Percentiles rank a stretch among this genome's conserved stretches.
These are phyloP conservation scores for Archips crataeganus DNA, from an alignment of 2,888 invertebrate genomes.

Conservation along the genomic window DNA sequence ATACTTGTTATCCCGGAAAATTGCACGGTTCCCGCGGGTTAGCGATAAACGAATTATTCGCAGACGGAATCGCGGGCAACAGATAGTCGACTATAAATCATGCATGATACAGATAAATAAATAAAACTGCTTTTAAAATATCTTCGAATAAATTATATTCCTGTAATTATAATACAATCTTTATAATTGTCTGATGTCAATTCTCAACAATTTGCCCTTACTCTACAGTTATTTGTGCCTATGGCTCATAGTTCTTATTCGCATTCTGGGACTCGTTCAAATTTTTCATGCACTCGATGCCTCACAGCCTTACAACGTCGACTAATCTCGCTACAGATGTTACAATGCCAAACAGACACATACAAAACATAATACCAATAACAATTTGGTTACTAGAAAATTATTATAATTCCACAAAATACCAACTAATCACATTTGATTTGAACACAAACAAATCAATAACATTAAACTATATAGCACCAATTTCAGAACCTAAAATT, in stretches of 20 bases:
- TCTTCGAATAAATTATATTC: slow-evolving; percentile 83
- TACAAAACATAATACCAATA: slow-evolving; percentile 33
- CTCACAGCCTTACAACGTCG: slow-evolving; percentile 59
- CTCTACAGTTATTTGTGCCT: slow-evolving; percentile 76
- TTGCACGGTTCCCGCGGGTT: too few species aligned
- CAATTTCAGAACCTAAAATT: slow-evolving; percentile 66
- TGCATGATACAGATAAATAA: slow-evolving; percentile 38
- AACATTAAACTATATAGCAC: slow-evolving; percentile 69
- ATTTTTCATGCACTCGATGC: slow-evolving; percentile 56
- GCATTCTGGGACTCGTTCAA: slow-evolving; percentile 54
- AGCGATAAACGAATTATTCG: too few species aligned
- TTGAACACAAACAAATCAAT: slow-evolving; percentile 54
- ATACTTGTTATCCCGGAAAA: too few species aligned
- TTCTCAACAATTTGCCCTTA: slow-evolving; percentile 75
- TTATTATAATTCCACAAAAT: slow-evolving; percentile 34
- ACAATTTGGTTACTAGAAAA: slow-evolving; percentile 37
- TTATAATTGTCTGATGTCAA: slow-evolving; percentile 77
- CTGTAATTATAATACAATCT: slow-evolving; percentile 75
- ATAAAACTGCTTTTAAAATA: slow-evolving; percentile 41
- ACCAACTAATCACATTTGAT: slow-evolving; percentile 44
- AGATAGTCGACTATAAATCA: too few species aligned
- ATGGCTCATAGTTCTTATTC: slow-evolving; percentile 54
- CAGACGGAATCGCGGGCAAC: too few species aligned
- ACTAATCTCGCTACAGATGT: slow-evolving; percentile 44
- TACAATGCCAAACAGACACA: slow-evolving; percentile 32